These are phyloP conservation scores for Nesogale talazaci DNA, from an alignment of 2,113 vertebrate genomes.

Conservation along the genomic window DNA sequence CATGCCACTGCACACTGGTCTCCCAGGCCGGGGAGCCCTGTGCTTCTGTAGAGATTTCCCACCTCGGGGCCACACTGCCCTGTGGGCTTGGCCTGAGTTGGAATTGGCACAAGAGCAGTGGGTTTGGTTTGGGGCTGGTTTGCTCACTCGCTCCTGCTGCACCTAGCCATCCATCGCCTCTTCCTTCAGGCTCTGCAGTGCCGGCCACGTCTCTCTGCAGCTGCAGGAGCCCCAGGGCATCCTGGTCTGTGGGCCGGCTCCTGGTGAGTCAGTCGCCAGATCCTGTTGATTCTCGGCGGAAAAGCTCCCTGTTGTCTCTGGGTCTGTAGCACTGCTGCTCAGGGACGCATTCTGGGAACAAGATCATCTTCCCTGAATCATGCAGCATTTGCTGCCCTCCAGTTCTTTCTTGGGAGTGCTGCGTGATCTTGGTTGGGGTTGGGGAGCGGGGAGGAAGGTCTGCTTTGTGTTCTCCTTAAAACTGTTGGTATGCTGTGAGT, in stretches of 20 bases:
- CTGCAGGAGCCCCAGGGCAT: background rate
- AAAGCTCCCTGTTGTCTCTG: background rate
- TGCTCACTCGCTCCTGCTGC: background rate
- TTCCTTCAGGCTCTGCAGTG: background rate
- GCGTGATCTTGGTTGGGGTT: background rate
- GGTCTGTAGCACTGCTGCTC: background rate
- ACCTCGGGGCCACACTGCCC: background rate
- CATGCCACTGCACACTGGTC: background rate
- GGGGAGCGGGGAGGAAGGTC: too few species aligned
- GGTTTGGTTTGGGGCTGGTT: background rate
- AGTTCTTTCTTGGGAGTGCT: background rate
- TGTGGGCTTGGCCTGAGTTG: background rate
- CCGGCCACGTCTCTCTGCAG: background rate
- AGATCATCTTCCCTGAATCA: background rate
- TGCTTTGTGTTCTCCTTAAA: background rate
- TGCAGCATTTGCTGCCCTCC: background rate
- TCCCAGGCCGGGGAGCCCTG: background rate
- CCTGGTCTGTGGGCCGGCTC: background rate
- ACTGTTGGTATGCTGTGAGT: background rate
- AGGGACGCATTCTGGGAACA: background rate
- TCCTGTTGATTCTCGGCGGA: background rate
- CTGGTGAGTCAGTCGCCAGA: background rate
- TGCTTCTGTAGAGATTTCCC: background rate
- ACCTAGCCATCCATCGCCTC: background rate
- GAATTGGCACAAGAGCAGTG: background rate